These are phyloP conservation scores for Tethea ocularis DNA, from an alignment of 2,888 invertebrate species.

Conservation along the genomic window DNA sequence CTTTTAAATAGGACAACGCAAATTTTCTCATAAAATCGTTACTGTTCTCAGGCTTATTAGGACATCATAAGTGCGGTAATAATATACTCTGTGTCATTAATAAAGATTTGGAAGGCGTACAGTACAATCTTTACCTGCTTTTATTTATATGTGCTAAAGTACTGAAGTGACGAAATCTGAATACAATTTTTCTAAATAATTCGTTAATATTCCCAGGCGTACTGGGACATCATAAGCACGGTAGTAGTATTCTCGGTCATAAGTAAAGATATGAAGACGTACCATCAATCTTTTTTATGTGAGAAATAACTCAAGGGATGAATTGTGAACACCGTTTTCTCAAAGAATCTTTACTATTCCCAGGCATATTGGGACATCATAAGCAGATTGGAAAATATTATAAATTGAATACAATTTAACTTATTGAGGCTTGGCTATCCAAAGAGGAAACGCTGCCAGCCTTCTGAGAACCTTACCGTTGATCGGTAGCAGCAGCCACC, in stretches of 20 bases:
- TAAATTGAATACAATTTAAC: no score
- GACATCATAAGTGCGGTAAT: no score
- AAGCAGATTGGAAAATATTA: not conserved
- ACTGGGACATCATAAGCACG: conserved; percentile 13
- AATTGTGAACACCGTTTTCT: not conserved
- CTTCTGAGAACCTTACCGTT: no score
- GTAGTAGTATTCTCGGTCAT: not conserved
- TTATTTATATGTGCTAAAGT: not conserved
- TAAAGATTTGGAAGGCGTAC: no score
- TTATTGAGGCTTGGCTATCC: no score
- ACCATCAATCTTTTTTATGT: not conserved
- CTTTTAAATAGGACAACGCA: no score
- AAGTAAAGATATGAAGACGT: not conserved
- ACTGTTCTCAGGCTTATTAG: no score
- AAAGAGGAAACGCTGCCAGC: no score
- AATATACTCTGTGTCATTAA: no score
- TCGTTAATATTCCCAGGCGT: conserved; percentile 10
- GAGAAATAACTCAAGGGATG: no score
- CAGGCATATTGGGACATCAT: not conserved
- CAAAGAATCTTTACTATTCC: not conserved
- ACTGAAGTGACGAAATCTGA: not conserved
- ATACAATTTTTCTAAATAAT: not conserved
- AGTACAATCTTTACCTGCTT: not conserved
- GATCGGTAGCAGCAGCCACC: no score
- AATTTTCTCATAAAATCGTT: no score